These are phyloP conservation scores for Gadus macrocephalus DNA, from an alignment of 2,113 vertebrate species.

Conservation along the genomic window DNA sequence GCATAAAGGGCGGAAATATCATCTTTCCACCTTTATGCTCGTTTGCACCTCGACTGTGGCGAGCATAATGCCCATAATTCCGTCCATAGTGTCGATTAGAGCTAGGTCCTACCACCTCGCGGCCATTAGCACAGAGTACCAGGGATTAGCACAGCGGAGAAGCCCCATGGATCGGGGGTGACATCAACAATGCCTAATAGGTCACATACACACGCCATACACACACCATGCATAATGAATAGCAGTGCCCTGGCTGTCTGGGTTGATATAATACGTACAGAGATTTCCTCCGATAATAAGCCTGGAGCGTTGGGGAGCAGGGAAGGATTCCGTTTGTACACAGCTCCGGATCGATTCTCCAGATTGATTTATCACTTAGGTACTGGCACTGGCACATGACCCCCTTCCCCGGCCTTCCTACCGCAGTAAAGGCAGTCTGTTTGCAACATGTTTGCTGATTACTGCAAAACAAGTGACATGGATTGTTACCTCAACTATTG, in stretches of 20 bases:
- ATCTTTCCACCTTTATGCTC: too few relatives aligned
- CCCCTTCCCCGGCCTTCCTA: conserved; percentile 25
- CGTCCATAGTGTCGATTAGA: conserved; percentile 54
- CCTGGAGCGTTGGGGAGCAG: too few relatives aligned
- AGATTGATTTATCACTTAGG: conserved; percentile 28
- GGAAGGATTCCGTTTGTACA: neutral
- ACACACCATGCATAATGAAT: conserved; percentile 28
- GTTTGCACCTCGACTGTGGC: conserved; percentile 1
- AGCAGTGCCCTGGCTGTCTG: conserved; percentile 3
- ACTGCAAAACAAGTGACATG: conserved; percentile 37
- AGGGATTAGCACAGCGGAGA: conserved; percentile 50
- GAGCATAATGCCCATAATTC: conserved; percentile 36
- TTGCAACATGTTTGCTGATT: conserved; percentile 43
- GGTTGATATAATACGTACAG: conserved; percentile 8
- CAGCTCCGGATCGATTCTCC: conserved; percentile 33
- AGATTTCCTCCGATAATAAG: conserved; percentile 11
- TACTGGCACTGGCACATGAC: conserved; percentile 10
- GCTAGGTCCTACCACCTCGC: conserved; percentile 15
- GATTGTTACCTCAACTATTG: conserved; percentile 25
- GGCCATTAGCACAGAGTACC: conserved; percentile 51
- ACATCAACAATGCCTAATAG: conserved; percentile 37
- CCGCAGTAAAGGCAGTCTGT: conserved; percentile 25
- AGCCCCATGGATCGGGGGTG: conserved; percentile 17
- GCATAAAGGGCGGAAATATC: neutral
- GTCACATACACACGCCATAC: neutral